Base-by-base conservation (phyloP, 1,140 invertebrate genomes). In the Geopemphigus sp. region DNA sequence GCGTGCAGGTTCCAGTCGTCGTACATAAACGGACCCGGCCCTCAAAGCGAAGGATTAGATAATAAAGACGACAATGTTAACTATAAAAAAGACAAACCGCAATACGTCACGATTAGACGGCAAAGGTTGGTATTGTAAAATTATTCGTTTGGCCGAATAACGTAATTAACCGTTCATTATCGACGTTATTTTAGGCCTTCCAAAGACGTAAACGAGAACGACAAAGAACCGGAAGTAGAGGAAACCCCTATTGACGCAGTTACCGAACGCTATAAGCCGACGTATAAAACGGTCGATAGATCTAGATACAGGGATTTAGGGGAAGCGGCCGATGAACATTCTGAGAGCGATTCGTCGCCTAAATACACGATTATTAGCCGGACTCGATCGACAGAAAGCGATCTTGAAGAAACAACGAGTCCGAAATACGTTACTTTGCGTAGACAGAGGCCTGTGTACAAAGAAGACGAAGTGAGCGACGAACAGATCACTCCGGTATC, bases 1-100 rank as follows among this genome's bases (percentile, higher is more conserved):
- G n/a, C n/a, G 15, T 50, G 0, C 8, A 83, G 84, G 57, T 83
- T 82, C 61, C 83, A 84, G 26, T 82, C 82, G 0, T 53, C 81
- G 11, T 83, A 82, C 32, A 81, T 83, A 29, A 85, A 85, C 73
- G 83, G 84, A 47, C 84, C 83, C 12, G 89, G 91, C 50, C 89
- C 92, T 0, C 92, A 94, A 82, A 92, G 91, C 82, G 90, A 90
- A 74, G 92, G 92, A 0, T 83, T 93, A 1, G 88, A 88, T 19
- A 50, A 39, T 11, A 76, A 81, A 26, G 64, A 78, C 29, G 68
- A 81, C 64, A 68, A 47, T 83, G 50, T 80, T 61, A 83, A 82
- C 70, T 80, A 81, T 39, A 86, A 87, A 80, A 87, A 87, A 56
- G 89, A 89, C 54, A 89, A 89, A 83, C 90, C 90, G 29, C 88